Conservation (phyloP, 2,888 invertebrate genomes). For the Kuschelorhynchus macadamiae region DNA sequence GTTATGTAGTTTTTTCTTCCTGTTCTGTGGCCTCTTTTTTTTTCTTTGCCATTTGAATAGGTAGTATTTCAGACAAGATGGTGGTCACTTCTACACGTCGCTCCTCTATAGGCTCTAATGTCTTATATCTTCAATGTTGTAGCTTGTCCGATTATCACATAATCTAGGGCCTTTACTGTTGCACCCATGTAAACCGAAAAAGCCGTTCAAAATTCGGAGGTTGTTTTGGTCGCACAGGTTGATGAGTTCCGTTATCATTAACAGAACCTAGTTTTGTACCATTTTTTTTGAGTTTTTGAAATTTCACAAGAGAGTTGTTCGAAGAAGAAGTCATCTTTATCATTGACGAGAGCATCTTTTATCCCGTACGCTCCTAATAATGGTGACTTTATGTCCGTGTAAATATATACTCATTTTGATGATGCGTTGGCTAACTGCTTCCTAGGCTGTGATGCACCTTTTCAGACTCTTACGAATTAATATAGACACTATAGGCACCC, state of each 20-base stretch:
- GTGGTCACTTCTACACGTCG: conserved; percentile 20
- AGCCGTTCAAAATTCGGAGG: neutral
- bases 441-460: neutral
- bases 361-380: neutral
- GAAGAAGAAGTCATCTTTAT: too few species aligned
- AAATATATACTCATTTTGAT: neutral
- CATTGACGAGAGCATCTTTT: neutral
- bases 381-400: neutral
- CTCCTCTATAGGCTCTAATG: conserved; percentile 5
- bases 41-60: neutral
- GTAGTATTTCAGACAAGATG: conserved; percentile 14
- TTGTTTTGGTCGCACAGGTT: neutral
- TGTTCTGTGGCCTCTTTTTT: neutral
- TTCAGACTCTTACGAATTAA: neutral
- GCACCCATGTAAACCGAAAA: conserved; percentile 18
- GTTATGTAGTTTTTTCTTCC: neutral
- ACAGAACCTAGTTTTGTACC: neutral
- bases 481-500: neutral
- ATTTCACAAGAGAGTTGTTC: neutral
- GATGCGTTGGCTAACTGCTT: neutral
- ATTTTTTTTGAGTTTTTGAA: conserved; percentile 9
- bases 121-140: neutral
- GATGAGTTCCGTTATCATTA: conserved; percentile 20
- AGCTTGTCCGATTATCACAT: neutral
- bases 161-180: conserved; percentile 22